A percentile compares a stretch with the other conserved stretches of the same genome.
phyloP scores from a whole-genome alignment of 2,797 vertebrate genomes.

The Melanotaenia parkinsoni region DNA sequence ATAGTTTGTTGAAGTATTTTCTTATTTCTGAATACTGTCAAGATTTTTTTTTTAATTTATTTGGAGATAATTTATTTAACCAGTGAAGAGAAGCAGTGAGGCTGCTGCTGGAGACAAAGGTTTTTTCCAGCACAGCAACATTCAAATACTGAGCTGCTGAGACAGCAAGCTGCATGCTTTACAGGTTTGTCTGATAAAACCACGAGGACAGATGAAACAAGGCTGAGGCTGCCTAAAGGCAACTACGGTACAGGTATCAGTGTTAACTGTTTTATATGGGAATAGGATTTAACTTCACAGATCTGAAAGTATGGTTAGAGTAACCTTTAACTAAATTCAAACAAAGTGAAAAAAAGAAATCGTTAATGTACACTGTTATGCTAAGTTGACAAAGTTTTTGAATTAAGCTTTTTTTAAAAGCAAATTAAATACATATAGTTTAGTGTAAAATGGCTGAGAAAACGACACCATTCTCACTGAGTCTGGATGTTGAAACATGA shows the following conservation, averaged over 20 bases:
- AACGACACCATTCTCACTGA: neutral
- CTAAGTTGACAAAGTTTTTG: too few relatives aligned
- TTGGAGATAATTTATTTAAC: neutral
- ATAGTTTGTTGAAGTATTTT: neutral
- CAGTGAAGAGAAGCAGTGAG: neutral
- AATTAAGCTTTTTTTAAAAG: neutral
- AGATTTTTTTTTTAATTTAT: neutral
- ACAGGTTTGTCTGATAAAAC: constrained; percentile 36
- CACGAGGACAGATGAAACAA: constrained; percentile 15
- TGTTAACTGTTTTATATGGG: neutral
- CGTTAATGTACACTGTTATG: neutral
- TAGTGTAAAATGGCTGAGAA: neutral
- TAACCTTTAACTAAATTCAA: neutral
- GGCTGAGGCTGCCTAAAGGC: neutral
- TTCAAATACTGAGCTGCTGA: constrained; percentile 68
- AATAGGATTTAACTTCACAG: neutral
- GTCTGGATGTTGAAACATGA: neutral
- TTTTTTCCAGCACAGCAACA: constrained; percentile 70
- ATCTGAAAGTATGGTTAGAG: neutral
- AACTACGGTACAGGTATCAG: neutral
- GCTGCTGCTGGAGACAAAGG: constrained; percentile 49
- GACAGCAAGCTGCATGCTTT: constrained; percentile 58
- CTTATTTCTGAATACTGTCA: neutral
- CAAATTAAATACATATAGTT: neutral
- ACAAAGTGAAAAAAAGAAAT: neutral